A percentile compares a stretch with the other conserved stretches of the same genome.
Evolutionary conservation across 1,140 invertebrate genomes (phyloP).

Genomic region (Drosophila simulans): DNA sequence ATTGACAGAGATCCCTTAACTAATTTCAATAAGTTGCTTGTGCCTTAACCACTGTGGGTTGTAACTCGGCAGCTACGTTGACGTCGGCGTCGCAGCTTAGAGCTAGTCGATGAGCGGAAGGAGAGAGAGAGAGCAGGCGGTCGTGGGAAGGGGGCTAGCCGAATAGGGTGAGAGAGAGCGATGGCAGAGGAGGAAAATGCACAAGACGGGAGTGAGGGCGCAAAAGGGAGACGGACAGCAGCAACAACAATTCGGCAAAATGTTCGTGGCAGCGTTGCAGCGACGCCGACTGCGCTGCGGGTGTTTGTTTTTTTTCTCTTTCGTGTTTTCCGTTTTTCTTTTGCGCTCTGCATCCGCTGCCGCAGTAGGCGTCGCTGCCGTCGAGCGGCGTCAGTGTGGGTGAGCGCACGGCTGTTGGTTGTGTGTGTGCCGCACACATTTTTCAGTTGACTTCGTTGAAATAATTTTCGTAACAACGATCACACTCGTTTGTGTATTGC

Average conservation of each 20-base stretch:
- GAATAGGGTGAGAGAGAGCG: conserved; percentile 2
- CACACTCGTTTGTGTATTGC: conserved; percentile 83
- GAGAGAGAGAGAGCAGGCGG: conserved; percentile 35
- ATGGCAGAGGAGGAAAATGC: conserved; percentile 30
- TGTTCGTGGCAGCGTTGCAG: conserved; percentile 61
- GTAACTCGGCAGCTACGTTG: conserved; percentile 22
- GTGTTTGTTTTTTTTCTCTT: conserved; percentile 49
- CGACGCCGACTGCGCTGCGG: conserved; percentile 42
- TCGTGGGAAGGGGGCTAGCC: not conserved
- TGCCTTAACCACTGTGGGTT: conserved; percentile 29
- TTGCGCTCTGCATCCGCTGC: conserved; percentile 65
- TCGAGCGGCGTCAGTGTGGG: conserved; percentile 2
- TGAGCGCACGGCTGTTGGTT: conserved; percentile 9
- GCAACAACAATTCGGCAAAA: conserved; percentile 67
- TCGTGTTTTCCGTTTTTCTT: conserved; percentile 72
- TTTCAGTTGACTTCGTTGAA: conserved; percentile 83
- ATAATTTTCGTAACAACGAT: conserved; percentile 84
- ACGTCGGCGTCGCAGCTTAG: conserved; percentile 42
- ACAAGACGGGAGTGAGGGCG: conserved; percentile 15
- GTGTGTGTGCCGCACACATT: conserved; percentile 56
- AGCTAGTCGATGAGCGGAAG: conserved; percentile 27
- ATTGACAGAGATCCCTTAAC: not conserved
- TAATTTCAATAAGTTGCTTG: not conserved
- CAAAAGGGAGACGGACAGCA: conserved; percentile 11
- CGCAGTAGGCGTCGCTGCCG: conserved; percentile 46